phyloP scores from a whole-genome alignment of 2,888 invertebrate species.

The Tribolium freemani region DNA sequence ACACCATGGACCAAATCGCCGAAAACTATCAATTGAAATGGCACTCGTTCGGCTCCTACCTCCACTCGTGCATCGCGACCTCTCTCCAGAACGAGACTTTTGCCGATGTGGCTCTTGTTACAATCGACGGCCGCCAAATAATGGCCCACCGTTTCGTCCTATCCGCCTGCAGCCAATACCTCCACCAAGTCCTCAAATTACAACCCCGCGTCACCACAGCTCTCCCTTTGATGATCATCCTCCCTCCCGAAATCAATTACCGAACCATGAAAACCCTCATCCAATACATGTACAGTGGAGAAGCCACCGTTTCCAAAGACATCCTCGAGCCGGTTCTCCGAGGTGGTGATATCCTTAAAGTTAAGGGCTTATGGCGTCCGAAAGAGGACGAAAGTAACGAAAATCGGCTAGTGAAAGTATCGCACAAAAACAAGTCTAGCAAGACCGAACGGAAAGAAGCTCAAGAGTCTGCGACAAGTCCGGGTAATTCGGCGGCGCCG shows the following conservation, averaged over 20 bases:
- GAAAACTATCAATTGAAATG: slow-evolving; percentile 92
- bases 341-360: slow-evolving; percentile 86
- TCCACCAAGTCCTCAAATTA: slow-evolving; percentile 71
- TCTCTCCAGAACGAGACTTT: slow-evolving; percentile 81
- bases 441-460: not conserved
- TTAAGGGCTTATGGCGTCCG: slow-evolving; percentile 84
- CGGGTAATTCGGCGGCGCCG: slow-evolving; percentile 11
- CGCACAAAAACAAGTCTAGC: slow-evolving; percentile 12
- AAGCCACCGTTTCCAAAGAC: slow-evolving; percentile 88
- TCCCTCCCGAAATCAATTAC: slow-evolving; percentile 86
- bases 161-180: slow-evolving; percentile 83
- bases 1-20: slow-evolving; percentile 69
- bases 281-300: slow-evolving; percentile 87
- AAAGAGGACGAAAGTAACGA: slow-evolving; percentile 67
- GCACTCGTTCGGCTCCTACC: slow-evolving; percentile 87
- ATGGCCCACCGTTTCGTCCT: slow-evolving; percentile 89
- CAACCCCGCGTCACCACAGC: slow-evolving; percentile 62
- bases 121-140: slow-evolving; percentile 84
- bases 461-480: not conserved
- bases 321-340: slow-evolving; percentile 84
- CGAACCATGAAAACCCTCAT: slow-evolving; percentile 85
- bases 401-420: slow-evolving; percentile 53
- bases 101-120: slow-evolving; percentile 85
- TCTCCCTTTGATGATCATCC: slow-evolving; percentile 75
- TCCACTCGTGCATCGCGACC: slow-evolving; percentile 86